Percentiles rank a stretch among this genome's conserved stretches.
Evolutionary conservation across 2,888 invertebrate species (phyloP).

Genomic region (Terebella lapidaria): DNA sequence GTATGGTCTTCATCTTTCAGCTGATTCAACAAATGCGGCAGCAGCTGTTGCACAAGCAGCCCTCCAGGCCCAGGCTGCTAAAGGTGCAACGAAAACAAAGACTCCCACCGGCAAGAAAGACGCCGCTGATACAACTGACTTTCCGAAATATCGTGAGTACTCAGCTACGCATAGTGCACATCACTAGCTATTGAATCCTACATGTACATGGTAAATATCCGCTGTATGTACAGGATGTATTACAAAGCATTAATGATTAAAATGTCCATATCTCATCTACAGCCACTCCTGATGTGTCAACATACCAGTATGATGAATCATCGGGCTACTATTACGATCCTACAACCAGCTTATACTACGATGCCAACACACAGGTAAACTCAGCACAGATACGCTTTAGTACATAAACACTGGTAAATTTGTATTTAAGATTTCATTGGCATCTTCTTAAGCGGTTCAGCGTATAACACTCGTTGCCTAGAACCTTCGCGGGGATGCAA

Average conservation of each 20-base stretch:
- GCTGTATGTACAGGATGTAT: no score
- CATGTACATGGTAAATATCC: no score
- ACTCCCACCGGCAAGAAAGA: neutral
- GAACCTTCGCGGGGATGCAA: no score
- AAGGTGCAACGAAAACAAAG: constrained; percentile 16
- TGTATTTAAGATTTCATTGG: no score
- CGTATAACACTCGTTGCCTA: no score
- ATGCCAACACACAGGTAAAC: constrained; percentile 75
- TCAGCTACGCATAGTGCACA: no score
- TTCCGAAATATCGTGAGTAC: constrained; percentile 20
- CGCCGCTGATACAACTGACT: constrained; percentile 5
- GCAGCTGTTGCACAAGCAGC: constrained; percentile 82
- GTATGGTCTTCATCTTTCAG: constrained; percentile 24
- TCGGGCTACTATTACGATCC: constrained; percentile 30
- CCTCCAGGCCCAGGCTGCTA: constrained; percentile 58
- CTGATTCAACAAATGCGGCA: constrained; percentile 47
- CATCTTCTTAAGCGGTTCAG: no score
- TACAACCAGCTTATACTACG: constrained; percentile 86
- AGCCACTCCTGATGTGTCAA: constrained; percentile 75
- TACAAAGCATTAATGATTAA: no score
- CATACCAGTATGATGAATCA: constrained; percentile 77
- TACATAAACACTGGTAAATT: no score
- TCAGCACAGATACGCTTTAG: no score
- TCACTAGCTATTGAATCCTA: no score
- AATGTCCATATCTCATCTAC: no score